Percentiles rank a stretch among this genome's conserved stretches.
These are phyloP conservation scores for Sphaerodactylus townsendi DNA, from an alignment of 2,113 vertebrate genomes.

Conservation along the genomic window DNA sequence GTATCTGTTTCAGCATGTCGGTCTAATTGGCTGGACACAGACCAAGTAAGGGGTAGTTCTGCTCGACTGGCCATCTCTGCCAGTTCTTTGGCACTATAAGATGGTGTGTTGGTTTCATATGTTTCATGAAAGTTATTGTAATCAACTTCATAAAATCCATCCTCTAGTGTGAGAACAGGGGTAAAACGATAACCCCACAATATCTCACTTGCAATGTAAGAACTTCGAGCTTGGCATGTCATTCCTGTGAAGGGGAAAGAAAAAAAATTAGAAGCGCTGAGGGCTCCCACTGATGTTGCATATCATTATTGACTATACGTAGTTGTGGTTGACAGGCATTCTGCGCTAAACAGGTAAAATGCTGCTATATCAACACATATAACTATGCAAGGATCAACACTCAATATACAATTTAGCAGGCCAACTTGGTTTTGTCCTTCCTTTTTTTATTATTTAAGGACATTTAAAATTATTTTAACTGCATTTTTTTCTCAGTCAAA, in stretches of 20 bases:
- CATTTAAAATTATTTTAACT: neutral
- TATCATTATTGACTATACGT: neutral
- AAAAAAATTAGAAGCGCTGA: neutral
- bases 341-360: neutral
- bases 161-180: conserved; percentile 94
- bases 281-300: neutral
- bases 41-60: conserved; percentile 92
- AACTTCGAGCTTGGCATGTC: conserved; percentile 97
- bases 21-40: conserved; percentile 91
- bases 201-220: conserved; percentile 94
- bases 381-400: neutral
- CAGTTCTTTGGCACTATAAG: conserved; percentile 92
- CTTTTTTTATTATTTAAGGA: neutral
- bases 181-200: conserved; percentile 98
- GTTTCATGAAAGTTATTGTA: conserved; percentile 98
- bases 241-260: conserved; percentile 82
- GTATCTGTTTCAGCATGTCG: conserved; percentile 87
- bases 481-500: neutral
- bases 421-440: neutral
- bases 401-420: neutral
- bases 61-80: conserved; percentile 82
- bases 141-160: conserved; percentile 97
- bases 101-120: conserved; percentile 94
- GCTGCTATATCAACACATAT: neutral
- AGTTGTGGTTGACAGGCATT: neutral